Percentiles rank a stretch among this genome's conserved stretches.
These are phyloP conservation scores for Cassiopea andromeda DNA, from an alignment of 30 jellyfish, hydroid and myxozoan species.

Conservation along the genomic window DNA sequence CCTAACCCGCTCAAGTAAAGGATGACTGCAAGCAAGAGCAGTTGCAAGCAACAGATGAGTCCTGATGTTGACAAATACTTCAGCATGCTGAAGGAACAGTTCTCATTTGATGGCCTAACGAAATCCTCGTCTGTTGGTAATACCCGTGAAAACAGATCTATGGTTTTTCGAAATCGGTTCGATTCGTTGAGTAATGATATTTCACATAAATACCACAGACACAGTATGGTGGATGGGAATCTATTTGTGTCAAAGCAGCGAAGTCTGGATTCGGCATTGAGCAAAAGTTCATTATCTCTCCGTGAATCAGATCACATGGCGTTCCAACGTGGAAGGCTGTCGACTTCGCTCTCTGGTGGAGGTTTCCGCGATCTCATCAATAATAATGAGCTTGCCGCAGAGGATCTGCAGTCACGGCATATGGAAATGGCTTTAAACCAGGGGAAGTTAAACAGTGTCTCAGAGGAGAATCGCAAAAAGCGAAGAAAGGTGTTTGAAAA, in stretches of 20 bases:
- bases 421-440: constrained; percentile 90
- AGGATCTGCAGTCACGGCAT: constrained; percentile 85
- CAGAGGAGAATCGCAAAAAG: constrained; percentile 82
- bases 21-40: constrained; percentile 73
- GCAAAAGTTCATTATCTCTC: constrained; percentile 23
- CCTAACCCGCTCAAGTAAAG: constrained; percentile 2
- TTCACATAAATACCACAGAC: constrained; percentile 74
- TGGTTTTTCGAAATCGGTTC: constrained; percentile 51
- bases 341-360: constrained; percentile 58
- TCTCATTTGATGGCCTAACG: constrained; percentile 59
- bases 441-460: constrained; percentile 83
- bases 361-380: constrained; percentile 63
- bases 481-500: constrained; percentile 81
- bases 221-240: constrained; percentile 72
- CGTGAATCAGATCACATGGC: constrained; percentile 57
- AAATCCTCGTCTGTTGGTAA: constrained; percentile 54
- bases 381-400: constrained; percentile 59
- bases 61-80: constrained; percentile 76
- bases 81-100: constrained; percentile 68
- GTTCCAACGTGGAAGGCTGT: constrained; percentile 39
- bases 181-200: constrained; percentile 65
- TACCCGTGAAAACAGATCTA: constrained; percentile 45
- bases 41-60: constrained; percentile 60
- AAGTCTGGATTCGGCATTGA: constrained; percentile 54
- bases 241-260: constrained; percentile 42